Conservation (phyloP, 2,113 vertebrate species). For the Cephalophus harveyi region DNA sequence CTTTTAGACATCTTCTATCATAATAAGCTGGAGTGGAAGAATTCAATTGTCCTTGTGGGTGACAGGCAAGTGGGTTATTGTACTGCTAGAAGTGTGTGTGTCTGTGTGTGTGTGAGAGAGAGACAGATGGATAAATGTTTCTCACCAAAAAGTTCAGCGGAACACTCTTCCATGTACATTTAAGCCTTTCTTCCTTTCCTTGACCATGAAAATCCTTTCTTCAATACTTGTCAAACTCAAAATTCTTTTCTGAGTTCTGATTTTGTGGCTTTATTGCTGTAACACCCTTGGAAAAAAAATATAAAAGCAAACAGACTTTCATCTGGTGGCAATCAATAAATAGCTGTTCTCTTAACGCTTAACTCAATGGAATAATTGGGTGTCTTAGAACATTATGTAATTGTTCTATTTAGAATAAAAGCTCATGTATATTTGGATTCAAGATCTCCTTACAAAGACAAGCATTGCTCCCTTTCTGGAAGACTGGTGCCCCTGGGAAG, state of each 20-base stretch:
- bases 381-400: background rate
- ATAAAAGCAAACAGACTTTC: background rate
- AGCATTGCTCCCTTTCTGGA: background rate
- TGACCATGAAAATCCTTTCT: background rate
- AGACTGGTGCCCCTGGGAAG: background rate
- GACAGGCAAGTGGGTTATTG: background rate
- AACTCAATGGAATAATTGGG: background rate
- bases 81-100: background rate
- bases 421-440: background rate
- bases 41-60: background rate
- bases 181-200: background rate
- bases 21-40: background rate
- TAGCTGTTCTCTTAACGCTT: background rate
- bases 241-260: background rate
- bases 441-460: background rate
- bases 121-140: background rate
- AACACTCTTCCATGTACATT: background rate
- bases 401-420: background rate
- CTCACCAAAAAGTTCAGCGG: background rate
- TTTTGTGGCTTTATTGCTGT: background rate
- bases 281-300: background rate
- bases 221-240: background rate
- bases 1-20: background rate
- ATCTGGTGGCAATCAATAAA: background rate
- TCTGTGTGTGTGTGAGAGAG: background rate